phyloP scores from a whole-genome alignment of 2,113 vertebrate species.

The Asarcornis scutulata region DNA sequence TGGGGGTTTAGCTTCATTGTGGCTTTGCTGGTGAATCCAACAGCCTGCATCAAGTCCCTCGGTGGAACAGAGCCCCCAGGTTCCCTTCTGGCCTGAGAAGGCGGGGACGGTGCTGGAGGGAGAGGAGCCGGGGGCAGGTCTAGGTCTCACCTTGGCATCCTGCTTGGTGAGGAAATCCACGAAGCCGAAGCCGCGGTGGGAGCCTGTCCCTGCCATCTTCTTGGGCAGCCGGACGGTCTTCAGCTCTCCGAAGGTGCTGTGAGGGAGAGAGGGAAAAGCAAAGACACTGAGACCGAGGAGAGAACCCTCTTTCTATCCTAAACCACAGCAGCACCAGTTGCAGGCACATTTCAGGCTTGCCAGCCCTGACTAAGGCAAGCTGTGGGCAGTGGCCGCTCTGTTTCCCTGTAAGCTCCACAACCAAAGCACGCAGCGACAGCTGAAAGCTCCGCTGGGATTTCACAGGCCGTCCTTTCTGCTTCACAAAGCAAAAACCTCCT shows the following conservation, averaged over 20 bases:
- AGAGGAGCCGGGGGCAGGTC: neutral
- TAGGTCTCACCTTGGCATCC: conserved; percentile 90
- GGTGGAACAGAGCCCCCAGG: neutral
- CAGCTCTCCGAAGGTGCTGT: conserved; percentile 95
- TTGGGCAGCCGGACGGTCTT: conserved; percentile 93
- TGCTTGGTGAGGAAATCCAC: conserved; percentile 97
- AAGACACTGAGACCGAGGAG: neutral
- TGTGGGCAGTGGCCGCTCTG: neutral
- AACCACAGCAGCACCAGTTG: rapidly evolving
- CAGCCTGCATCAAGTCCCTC: neutral
- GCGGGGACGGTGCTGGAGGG: neutral
- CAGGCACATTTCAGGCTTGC: rapidly evolving
- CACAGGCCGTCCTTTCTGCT: neutral
- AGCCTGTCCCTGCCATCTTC: conserved; percentile 87
- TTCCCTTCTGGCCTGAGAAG: neutral
- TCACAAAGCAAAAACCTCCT: neutral
- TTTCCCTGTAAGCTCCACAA: neutral
- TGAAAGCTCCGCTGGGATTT: neutral
- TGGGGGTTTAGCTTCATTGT: neutral
- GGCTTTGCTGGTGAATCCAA: neutral
- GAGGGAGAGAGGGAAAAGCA: neutral
- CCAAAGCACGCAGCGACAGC: neutral
- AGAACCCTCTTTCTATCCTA: neutral
- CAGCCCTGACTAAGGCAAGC: rapidly evolving
- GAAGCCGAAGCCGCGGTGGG: conserved; percentile 93